phyloP scores from a whole-genome alignment of 2,113 vertebrate genomes.

The Corythornis vintsioides region DNA sequence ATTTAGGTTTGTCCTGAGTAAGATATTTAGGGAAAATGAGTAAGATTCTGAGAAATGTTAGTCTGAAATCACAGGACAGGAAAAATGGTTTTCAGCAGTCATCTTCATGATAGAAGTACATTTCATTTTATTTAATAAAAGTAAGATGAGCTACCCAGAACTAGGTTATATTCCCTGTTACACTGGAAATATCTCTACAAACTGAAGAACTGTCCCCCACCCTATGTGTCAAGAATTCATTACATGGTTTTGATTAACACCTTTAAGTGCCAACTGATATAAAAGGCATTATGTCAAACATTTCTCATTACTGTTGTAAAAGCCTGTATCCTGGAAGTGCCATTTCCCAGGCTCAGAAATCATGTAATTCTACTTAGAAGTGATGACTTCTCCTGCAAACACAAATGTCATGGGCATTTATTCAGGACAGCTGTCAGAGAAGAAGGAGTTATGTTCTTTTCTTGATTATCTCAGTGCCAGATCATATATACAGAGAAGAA shows the following conservation, averaged over 20 bases:
- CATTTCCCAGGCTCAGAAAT: not conserved
- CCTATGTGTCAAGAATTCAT: not conserved
- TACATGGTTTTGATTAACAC: not conserved
- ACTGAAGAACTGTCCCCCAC: not conserved
- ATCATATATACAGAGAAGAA: not conserved
- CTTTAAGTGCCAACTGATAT: not conserved
- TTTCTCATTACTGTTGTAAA: not conserved
- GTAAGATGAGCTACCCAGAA: not conserved
- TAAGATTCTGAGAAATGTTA: slow-evolving; percentile 16
- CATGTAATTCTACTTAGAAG: not conserved
- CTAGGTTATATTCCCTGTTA: not conserved
- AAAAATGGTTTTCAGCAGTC: not conserved
- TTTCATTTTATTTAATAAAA: not conserved
- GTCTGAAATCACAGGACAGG: not conserved
- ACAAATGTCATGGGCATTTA: not conserved
- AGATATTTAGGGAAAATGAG: not conserved
- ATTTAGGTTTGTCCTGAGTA: not conserved
- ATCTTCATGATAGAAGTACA: not conserved
- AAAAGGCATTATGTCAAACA: slow-evolving; percentile 3
- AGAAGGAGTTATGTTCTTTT: slow-evolving; percentile 15
- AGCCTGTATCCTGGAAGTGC: not conserved
- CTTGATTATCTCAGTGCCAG: not conserved
- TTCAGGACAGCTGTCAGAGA: slow-evolving; percentile 36
- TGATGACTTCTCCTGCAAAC: not conserved
- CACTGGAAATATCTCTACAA: not conserved